Percentiles rank a stretch among this genome's conserved stretches.
These are phyloP conservation scores for Lepeophtheirus salmonis DNA, from an alignment of 1,140 invertebrate species.

Conservation along the genomic window DNA sequence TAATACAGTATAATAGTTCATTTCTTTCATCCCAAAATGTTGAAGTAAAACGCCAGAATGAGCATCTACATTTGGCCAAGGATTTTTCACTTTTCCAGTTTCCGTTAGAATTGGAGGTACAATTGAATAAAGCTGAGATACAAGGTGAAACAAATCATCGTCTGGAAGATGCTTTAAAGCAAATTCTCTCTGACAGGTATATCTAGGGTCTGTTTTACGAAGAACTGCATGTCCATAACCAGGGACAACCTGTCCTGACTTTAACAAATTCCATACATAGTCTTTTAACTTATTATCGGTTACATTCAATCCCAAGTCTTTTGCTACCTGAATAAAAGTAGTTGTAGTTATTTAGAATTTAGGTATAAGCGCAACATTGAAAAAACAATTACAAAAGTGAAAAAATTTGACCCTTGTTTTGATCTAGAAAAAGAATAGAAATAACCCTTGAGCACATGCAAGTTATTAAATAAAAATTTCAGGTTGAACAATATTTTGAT, in stretches of 20 bases:
- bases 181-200: slow-evolving; percentile 83
- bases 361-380: too few species aligned
- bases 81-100: slow-evolving; percentile 92
- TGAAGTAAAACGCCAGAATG: slow-evolving; percentile 84
- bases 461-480: too few species aligned
- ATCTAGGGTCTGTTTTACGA: slow-evolving; percentile 86
- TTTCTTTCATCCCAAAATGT: slow-evolving; percentile 91
- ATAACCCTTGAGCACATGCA: too few species aligned
- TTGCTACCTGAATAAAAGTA: slow-evolving; percentile 27
- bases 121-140: slow-evolving; percentile 79
- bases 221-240: slow-evolving; percentile 93
- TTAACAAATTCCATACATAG: slow-evolving; percentile 84
- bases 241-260: slow-evolving; percentile 83
- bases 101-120: slow-evolving; percentile 80
- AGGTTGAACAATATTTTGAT: too few species aligned
- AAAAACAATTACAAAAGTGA: too few species aligned
- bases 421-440: too few species aligned
- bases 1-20: slow-evolving; percentile 95
- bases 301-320: slow-evolving; percentile 55
- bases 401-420: too few species aligned
- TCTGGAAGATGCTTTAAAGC: slow-evolving; percentile 81
- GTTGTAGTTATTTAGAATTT: too few species aligned
- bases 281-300: slow-evolving; percentile 72
- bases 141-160: slow-evolving; percentile 74
- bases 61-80: slow-evolving; percentile 96